These are phyloP conservation scores for Ibidorhyncha struthersii DNA, from an alignment of 2,113 vertebrate genomes.

Conservation along the genomic window DNA sequence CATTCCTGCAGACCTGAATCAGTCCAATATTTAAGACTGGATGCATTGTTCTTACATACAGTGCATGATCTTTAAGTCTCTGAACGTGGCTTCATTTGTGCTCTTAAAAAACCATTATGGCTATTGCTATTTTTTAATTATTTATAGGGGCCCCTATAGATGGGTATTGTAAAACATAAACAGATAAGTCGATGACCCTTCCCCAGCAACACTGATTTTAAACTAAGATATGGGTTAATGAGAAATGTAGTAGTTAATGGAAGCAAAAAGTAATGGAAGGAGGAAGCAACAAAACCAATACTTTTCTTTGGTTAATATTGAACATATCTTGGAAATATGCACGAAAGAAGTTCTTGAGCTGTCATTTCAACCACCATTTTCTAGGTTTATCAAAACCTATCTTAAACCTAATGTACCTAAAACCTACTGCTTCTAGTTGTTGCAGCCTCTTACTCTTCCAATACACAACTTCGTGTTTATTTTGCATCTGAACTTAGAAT, in stretches of 20 bases:
- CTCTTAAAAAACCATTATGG: slow-evolving; percentile 31
- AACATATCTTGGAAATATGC: not conserved
- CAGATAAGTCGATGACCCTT: not conserved
- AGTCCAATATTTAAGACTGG: not conserved
- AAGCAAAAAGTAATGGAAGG: not conserved
- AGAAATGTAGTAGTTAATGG: not conserved
- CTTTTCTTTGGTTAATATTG: not conserved
- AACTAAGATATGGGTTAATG: not conserved
- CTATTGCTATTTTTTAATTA: not conserved
- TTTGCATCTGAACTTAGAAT: not conserved
- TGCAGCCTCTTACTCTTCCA: not conserved
- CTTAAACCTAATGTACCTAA: not conserved
- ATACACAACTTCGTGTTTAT: not conserved
- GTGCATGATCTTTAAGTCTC: not conserved
- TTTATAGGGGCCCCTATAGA: not conserved
- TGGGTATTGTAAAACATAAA: not conserved
- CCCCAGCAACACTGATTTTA: not conserved
- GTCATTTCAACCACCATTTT: not conserved
- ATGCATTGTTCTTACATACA: not conserved
- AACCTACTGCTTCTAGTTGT: not conserved
- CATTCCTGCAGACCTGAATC: not conserved
- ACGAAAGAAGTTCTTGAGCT: not conserved
- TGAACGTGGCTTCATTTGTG: not conserved
- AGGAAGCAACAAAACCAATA: rapidly evolving
- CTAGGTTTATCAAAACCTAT: not conserved